Conservation (phyloP, 2,888 invertebrate species). For the Matsumyia berberina region DNA sequence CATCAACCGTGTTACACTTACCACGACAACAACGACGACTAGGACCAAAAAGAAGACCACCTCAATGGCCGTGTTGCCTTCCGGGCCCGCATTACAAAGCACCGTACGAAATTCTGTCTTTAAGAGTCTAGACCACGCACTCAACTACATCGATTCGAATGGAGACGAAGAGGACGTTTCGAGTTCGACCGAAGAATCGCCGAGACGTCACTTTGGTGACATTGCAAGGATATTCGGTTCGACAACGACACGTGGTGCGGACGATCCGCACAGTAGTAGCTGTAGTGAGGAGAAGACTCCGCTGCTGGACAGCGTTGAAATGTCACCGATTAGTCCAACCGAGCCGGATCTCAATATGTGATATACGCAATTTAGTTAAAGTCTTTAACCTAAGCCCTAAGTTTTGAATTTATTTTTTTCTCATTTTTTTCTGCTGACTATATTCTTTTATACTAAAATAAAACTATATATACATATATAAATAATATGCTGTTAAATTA, state of each 20-base stretch:
- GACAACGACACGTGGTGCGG: conserved; percentile 81
- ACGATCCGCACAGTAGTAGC: conserved; percentile 80
- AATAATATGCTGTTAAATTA: conserved; percentile 12
- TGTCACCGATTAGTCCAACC: conserved; percentile 84
- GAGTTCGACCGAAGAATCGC: conserved; percentile 82
- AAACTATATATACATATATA: neutral
- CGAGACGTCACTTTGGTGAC: conserved; percentile 78
- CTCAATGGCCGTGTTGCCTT: conserved; percentile 82
- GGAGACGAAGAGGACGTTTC: conserved; percentile 77
- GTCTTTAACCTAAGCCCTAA: conserved; percentile 10
- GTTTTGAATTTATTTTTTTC: conserved; percentile 10
- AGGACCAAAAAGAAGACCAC: conserved; percentile 84
- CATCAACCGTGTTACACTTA: conserved; percentile 81
- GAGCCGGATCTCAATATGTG: conserved; percentile 80
- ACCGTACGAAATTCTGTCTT: conserved; percentile 79
- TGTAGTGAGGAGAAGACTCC: conserved; percentile 84
- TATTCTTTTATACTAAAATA: conserved; percentile 65
- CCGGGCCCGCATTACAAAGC: conserved; percentile 74
- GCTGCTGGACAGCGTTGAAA: conserved; percentile 84
- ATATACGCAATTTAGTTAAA: conserved; percentile 70
- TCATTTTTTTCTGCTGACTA: conserved; percentile 33
- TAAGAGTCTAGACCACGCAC: conserved; percentile 81
- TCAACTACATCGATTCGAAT: conserved; percentile 78
- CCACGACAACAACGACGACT: conserved; percentile 74
- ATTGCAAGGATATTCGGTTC: conserved; percentile 80